phyloP scores from a whole-genome alignment of 1,140 invertebrate species.

The Limonius californicus region DNA sequence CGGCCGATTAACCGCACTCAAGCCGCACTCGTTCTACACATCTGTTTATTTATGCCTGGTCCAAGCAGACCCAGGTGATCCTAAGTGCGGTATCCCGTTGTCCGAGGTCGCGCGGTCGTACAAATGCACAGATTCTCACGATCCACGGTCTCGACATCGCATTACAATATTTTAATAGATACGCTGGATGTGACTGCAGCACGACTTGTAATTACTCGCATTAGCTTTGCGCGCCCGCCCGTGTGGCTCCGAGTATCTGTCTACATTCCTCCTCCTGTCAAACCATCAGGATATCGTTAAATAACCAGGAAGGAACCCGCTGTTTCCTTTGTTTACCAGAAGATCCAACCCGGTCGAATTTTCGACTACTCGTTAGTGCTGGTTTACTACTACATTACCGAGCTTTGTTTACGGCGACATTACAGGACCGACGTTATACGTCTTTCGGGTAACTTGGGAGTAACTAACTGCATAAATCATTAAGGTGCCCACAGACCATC shows the following conservation, averaged over 20 bases:
- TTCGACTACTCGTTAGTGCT: too few relatives aligned
- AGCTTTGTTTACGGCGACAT: too few relatives aligned
- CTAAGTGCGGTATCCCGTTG: constrained; percentile 28
- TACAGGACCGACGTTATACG: too few relatives aligned
- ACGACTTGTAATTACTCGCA: constrained; percentile 22
- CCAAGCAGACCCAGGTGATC: constrained; percentile 23
- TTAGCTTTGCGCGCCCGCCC: constrained; percentile 1
- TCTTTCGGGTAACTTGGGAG: too few relatives aligned
- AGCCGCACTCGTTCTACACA: constrained; percentile 17
- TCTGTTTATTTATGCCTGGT: constrained; percentile 26
- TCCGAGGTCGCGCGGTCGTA: constrained; percentile 25
- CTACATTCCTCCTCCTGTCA: background rate
- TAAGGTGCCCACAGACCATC: too few relatives aligned
- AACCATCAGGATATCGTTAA: background rate
- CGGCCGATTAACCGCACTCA: constrained; percentile 15
- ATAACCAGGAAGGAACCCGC: background rate
- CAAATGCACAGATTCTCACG: constrained; percentile 22
- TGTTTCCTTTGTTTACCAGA: background rate
- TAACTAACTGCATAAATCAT: too few relatives aligned
- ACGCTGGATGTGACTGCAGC: constrained; percentile 20
- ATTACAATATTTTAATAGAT: constrained; percentile 24
- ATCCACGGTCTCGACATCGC: constrained; percentile 13
- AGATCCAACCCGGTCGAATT: too few relatives aligned
- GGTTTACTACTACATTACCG: too few relatives aligned
- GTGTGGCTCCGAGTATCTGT: background rate